Evolutionary conservation across 1,140 invertebrate species (phyloP).

Genomic region (Diorhabda sublineata): DNA sequence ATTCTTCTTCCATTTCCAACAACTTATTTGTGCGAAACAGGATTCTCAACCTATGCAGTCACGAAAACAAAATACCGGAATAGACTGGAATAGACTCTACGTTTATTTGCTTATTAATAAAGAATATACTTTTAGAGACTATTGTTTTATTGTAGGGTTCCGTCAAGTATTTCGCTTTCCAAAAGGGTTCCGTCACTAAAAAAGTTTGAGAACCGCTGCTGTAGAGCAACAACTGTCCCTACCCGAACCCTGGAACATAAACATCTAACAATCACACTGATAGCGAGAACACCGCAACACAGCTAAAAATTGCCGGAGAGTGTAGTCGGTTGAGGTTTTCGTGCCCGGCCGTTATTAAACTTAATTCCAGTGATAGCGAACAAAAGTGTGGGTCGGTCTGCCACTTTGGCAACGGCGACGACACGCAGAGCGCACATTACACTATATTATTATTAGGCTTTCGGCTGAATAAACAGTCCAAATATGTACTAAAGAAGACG

Average conservation of each 20-base stretch:
- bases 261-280: not conserved
- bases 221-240: not conserved
- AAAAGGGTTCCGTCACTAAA: no score
- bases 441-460: conserved; percentile 7
- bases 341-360: not conserved
- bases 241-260: not conserved
- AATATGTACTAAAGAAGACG: not conserved
- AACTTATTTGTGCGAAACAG: no score
- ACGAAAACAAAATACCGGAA: no score
- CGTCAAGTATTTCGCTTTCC: no score
- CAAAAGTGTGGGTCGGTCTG: conserved; percentile 4
- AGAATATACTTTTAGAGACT: no score
- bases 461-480: conserved; percentile 7
- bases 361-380: conserved; percentile 8
- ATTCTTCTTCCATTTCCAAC: no score
- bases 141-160: no score
- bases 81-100: no score
- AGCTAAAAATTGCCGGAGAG: not conserved
- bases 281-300: not conserved
- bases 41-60: no score
- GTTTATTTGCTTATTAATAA: no score
- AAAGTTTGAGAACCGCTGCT: no score
- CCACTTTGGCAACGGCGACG: conserved; percentile 2
- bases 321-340: not conserved
- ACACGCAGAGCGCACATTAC: conserved; percentile 1